Evolutionary conservation across 2,888 invertebrate genomes (phyloP).

Genomic region (Papilio protenor): DNA sequence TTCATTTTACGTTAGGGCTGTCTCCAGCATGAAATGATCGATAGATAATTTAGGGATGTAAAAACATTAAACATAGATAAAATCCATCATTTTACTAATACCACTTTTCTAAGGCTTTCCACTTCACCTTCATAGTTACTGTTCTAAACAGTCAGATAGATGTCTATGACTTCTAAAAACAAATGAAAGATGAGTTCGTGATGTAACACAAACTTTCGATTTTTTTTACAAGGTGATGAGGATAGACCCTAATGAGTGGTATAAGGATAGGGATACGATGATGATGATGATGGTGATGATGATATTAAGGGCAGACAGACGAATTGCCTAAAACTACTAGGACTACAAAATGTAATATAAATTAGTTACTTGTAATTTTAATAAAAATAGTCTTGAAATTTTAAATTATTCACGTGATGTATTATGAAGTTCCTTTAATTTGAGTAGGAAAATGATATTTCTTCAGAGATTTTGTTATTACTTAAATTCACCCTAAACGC

Average conservation of each 20-base stretch:
- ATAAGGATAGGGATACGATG: too few relatives aligned
- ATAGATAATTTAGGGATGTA: background rate
- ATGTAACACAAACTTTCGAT: background rate
- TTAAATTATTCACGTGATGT: background rate
- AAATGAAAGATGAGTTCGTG: background rate
- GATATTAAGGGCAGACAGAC: too few relatives aligned
- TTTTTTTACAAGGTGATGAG: too few relatives aligned
- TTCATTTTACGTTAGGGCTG: constrained; percentile 28
- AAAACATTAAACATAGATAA: background rate
- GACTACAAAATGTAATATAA: too few relatives aligned
- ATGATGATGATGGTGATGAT: too few relatives aligned
- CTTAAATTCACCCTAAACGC: constrained; percentile 19
- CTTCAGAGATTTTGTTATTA: constrained; percentile 19
- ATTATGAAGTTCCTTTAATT: background rate
- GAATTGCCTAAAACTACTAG: too few relatives aligned
- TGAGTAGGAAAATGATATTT: background rate
- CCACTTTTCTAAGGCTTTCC: background rate
- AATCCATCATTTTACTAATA: background rate
- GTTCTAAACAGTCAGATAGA: background rate
- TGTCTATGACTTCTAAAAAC: background rate
- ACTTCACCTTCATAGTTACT: too few relatives aligned
- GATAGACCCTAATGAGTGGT: too few relatives aligned
- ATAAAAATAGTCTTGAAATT: too few relatives aligned
- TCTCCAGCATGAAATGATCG: constrained; percentile 19
- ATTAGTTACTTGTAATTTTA: too few relatives aligned